These are phyloP conservation scores for Agelaius tricolor DNA, from an alignment of 2,113 vertebrate genomes.

Conservation along the genomic window DNA sequence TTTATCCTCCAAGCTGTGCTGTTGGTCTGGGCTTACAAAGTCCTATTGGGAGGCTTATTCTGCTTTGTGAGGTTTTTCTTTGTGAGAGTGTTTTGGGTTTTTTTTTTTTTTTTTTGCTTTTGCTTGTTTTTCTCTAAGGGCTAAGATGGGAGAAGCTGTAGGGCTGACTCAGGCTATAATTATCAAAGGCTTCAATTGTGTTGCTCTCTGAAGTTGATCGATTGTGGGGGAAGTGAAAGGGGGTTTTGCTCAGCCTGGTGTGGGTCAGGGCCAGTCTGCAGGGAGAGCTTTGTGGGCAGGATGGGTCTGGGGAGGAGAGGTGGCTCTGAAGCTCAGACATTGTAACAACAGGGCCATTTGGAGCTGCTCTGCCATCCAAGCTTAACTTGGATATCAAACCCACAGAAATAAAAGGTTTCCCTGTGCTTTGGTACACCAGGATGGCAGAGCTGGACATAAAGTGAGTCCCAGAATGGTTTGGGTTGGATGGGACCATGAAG, in stretches of 20 bases:
- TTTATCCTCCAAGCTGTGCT: fast-evolving
- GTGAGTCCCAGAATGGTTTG: background rate
- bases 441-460: background rate
- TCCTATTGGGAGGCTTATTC: background rate
- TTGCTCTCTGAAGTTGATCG: background rate
- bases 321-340: background rate
- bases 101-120: background rate
- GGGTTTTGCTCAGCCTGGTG: background rate
- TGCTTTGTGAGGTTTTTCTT: background rate
- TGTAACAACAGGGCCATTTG: fast-evolving
- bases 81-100: no score
- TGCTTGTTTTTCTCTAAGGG: background rate
- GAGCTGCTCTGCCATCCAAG: background rate
- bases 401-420: background rate
- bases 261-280: background rate
- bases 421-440: background rate
- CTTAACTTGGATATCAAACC: fast-evolving
- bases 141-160: background rate
- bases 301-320: background rate
- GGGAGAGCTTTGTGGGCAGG: background rate
- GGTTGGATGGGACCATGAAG: background rate
- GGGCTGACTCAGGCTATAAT: fast-evolving
- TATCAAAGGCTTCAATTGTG: background rate
- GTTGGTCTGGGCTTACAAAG: background rate
- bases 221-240: background rate